A percentile compares a stretch with the other conserved stretches of the same genome.
Evolutionary conservation across 2,797 vertebrate species (phyloP).

Genomic region (Buceros bicornis): DNA sequence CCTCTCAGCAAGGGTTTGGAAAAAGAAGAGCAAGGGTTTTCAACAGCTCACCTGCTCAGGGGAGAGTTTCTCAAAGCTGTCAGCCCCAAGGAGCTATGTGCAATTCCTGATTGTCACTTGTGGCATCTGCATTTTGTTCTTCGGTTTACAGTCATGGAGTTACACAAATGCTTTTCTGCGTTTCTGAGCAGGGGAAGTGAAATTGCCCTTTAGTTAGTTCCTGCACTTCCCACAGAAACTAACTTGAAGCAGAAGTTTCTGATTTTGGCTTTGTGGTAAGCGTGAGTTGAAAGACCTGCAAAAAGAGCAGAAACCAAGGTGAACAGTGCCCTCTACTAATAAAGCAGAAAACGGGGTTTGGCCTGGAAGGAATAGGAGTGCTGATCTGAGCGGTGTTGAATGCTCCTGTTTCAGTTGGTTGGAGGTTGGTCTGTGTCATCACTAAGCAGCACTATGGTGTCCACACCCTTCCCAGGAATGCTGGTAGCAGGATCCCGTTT

Average conservation of each 20-base stretch:
- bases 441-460: background rate
- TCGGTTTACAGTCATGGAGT: background rate
- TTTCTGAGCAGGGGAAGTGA: slow-evolving; percentile 14
- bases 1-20: background rate
- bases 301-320: background rate
- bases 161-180: background rate
- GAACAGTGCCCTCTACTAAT: rapidly evolving
- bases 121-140: background rate
- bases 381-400: background rate
- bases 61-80: background rate
- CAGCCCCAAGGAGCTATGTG: background rate
- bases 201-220: background rate
- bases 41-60: background rate
- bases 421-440: background rate
- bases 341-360: background rate
- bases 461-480: slow-evolving; percentile 1
- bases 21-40: background rate
- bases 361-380: background rate
- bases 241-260: background rate
- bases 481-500: background rate
- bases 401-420: background rate
- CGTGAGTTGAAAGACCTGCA: background rate
- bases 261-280: background rate
- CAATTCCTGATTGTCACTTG: background rate
- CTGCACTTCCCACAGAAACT: background rate